Evolutionary conservation across 2,888 invertebrate species (phyloP).

Genomic region (Elegia similella): DNA sequence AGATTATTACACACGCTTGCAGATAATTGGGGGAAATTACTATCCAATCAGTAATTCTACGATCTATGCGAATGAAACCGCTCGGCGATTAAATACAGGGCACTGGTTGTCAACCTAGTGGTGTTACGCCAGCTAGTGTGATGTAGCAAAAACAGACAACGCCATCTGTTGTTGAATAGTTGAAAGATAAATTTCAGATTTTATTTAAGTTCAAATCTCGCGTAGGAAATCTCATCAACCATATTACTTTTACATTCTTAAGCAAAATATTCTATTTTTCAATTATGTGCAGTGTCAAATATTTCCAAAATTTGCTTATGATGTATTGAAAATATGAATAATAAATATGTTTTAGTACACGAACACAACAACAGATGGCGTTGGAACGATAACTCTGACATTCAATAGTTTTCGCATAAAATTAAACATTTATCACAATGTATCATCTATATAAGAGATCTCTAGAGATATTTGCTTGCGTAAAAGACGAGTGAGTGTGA

Average conservation of each 20-base stretch:
- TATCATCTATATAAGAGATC: not conserved
- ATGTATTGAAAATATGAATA: too few relatives aligned
- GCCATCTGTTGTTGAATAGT: constrained; percentile 8
- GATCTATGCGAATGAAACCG: too few relatives aligned
- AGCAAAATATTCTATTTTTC: too few relatives aligned
- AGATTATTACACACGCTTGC: too few relatives aligned
- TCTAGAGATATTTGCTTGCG: not conserved
- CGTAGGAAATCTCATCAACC: too few relatives aligned
- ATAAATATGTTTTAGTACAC: not conserved
- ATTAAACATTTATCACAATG: not conserved
- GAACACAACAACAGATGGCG: not conserved
- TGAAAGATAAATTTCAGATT: not conserved
- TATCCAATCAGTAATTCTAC: too few relatives aligned
- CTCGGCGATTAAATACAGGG: not conserved
- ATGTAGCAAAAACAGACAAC: not conserved
- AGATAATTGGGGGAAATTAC: too few relatives aligned
- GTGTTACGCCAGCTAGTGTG: not conserved
- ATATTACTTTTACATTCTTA: too few relatives aligned
- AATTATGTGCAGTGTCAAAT: too few relatives aligned
- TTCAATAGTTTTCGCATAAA: not conserved
- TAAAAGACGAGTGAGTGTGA: not conserved
- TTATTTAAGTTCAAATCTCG: not conserved
- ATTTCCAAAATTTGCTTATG: too few relatives aligned
- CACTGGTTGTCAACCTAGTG: not conserved
- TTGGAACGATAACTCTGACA: not conserved